A percentile compares a stretch with the other conserved stretches of the same genome.
Evolutionary conservation across 1,140 invertebrate species (phyloP).

Genomic region (Maconellicoccus hirsutus): DNA sequence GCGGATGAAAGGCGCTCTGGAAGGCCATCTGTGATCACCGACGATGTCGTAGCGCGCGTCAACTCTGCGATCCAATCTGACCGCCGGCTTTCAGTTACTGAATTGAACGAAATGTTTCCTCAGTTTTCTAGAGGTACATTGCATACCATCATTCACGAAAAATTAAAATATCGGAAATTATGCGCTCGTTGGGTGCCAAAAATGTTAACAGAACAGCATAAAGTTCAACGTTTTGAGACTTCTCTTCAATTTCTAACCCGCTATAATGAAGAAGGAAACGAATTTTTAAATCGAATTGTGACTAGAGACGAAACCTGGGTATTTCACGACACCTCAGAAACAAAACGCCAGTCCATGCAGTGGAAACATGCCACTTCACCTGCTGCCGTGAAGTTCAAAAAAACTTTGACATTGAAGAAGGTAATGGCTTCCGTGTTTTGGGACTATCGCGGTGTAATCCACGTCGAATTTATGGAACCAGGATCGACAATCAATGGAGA

Average conservation of each 20-base stretch:
- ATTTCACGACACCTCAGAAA: slow-evolving; percentile 34
- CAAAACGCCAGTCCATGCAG: slow-evolving; percentile 34
- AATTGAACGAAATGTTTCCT: no score
- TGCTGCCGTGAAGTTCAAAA: slow-evolving; percentile 29
- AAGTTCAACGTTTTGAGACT: neutral
- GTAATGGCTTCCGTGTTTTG: slow-evolving; percentile 31
- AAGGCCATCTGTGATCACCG: no score
- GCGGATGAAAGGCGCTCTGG: no score
- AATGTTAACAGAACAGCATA: slow-evolving; percentile 15
- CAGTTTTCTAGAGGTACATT: no score
- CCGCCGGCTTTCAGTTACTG: no score
- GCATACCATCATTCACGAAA: no score
- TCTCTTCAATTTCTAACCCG: slow-evolving; percentile 12
- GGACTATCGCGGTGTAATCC: no score
- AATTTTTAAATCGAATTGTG: slow-evolving; percentile 14
- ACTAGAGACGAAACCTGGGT: slow-evolving; percentile 35
- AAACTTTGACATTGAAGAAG: slow-evolving; percentile 31
- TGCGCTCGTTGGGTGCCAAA: slow-evolving; percentile 15
- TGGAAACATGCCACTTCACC: slow-evolving; percentile 30
- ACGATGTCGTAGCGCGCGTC: no score
- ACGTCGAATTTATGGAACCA: no score
- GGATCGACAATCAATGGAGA: no score
- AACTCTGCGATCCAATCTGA: no score
- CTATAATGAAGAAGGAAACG: neutral
- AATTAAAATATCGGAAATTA: no score